phyloP scores from a whole-genome alignment of 2,888 invertebrate genomes.

The Acleris holmiana region DNA sequence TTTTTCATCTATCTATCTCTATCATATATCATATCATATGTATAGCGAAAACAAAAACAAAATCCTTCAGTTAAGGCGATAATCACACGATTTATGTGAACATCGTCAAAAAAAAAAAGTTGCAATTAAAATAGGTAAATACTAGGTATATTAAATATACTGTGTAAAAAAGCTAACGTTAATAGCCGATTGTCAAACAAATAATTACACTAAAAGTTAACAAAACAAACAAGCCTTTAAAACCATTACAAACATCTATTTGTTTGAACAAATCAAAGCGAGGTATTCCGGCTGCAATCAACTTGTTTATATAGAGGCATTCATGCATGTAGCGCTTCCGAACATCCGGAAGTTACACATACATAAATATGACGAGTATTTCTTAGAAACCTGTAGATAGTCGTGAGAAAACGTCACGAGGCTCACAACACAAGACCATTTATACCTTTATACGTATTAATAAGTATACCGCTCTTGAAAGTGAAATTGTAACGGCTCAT shows the following conservation, averaged over 20 bases:
- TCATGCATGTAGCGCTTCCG: slow-evolving; percentile 25
- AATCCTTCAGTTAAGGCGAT: too few relatives aligned
- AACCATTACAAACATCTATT: slow-evolving; percentile 20
- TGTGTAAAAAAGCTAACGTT: too few relatives aligned
- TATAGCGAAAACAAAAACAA: too few relatives aligned
- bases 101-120: too few relatives aligned
- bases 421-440: slow-evolving; percentile 5
- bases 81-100: too few relatives aligned
- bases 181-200: too few relatives aligned
- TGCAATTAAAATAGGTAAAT: neutral
- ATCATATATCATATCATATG: too few relatives aligned
- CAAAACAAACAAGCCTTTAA: slow-evolving; percentile 10
- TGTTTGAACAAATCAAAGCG: slow-evolving; percentile 19
- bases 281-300: slow-evolving; percentile 9
- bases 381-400: slow-evolving; percentile 20
- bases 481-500: slow-evolving; percentile 27
- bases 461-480: slow-evolving; percentile 28
- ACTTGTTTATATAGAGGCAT: slow-evolving; percentile 24
- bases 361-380: slow-evolving; percentile 14
- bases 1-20: too few relatives aligned
- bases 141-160: slow-evolving; percentile 1
- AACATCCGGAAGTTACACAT: slow-evolving; percentile 22
- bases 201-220: slow-evolving; percentile 2
- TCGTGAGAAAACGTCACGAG: slow-evolving; percentile 22
- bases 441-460: slow-evolving; percentile 27